A percentile compares a stretch with the other conserved stretches of the same genome.
These are phyloP conservation scores for Dyspetes luteomarginatus DNA, from an alignment of 2,888 invertebrate genomes.

Conservation along the genomic window DNA sequence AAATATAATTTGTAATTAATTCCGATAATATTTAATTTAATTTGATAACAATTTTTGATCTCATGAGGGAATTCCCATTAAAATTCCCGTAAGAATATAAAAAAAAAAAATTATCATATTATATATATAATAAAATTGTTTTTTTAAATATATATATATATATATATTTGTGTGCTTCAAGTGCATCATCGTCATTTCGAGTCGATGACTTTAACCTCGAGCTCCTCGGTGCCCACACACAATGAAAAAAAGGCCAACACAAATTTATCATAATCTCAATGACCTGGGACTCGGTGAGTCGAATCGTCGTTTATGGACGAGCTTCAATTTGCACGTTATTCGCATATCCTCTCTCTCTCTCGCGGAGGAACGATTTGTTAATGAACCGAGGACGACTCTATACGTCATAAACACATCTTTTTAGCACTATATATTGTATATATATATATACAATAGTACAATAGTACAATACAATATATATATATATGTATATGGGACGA, in stretches of 20 bases:
- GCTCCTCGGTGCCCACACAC: neutral
- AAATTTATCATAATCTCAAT: conserved; percentile 26
- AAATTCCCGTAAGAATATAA: no score
- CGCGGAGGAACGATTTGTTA: conserved; percentile 6
- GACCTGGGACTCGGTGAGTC: conserved; percentile 25
- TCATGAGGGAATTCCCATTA: neutral
- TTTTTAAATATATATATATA: no score
- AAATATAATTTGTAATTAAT: neutral
- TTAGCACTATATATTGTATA: no score
- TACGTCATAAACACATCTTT: no score
- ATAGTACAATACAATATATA: neutral
- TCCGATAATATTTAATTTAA: neutral
- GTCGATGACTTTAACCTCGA: conserved; percentile 52
- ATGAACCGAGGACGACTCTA: conserved; percentile 1
- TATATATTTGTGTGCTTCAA: neutral
- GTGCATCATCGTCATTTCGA: neutral
- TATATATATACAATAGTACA: neutral
- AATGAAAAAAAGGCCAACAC: neutral
- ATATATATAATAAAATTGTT: no score
- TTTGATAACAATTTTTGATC: neutral
- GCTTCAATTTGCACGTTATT: conserved; percentile 31
- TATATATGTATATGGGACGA: neutral
- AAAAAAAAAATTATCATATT: no score
- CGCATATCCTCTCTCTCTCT: conserved; percentile 22
- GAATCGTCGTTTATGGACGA: conserved; percentile 33